phyloP scores from a whole-genome alignment of 2,888 invertebrate genomes.

The Cremastobaeus sp. region DNA sequence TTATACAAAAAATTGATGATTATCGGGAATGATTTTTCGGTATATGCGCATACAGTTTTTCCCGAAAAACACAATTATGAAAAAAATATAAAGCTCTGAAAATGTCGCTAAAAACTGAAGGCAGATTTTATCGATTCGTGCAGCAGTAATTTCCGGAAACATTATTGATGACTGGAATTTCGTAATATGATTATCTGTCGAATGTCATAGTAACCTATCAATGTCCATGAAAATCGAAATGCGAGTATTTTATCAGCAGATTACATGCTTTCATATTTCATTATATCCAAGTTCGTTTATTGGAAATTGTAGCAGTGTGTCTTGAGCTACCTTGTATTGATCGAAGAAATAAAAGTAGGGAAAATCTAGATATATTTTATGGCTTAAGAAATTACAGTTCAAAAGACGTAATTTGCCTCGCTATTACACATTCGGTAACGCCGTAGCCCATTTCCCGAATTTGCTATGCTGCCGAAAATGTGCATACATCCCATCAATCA shows the following conservation, averaged over 20 bases:
- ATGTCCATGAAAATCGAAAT: slow-evolving; percentile 41
- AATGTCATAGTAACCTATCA: slow-evolving; percentile 47
- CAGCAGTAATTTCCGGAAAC: slow-evolving; percentile 20
- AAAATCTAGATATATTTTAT: slow-evolving; percentile 29
- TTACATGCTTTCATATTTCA: slow-evolving; percentile 53
- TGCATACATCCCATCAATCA: too few species aligned
- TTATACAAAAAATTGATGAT: too few species aligned
- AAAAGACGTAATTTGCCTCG: slow-evolving; percentile 36
- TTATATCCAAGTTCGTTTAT: slow-evolving; percentile 34
- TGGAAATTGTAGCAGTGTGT: slow-evolving; percentile 34
- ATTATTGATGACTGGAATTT: slow-evolving; percentile 36
- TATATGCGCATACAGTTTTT: too few species aligned
- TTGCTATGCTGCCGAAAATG: too few species aligned
- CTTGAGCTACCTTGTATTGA: slow-evolving; percentile 38
- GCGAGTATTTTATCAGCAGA: slow-evolving; percentile 47
- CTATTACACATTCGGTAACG: slow-evolving; percentile 7
- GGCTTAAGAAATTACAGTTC: slow-evolving; percentile 38
- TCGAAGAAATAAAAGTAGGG: slow-evolving; percentile 23
- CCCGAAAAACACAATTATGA: too few species aligned
- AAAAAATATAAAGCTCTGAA: too few species aligned
- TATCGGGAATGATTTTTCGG: too few species aligned
- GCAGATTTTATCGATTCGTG: slow-evolving; percentile 7
- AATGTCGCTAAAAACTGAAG: slow-evolving; percentile 16
- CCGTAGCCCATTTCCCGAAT: not conserved
- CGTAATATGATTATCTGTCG: slow-evolving; percentile 48